Evolutionary conservation across 2,113 vertebrate species (phyloP), one percentile per base, ranked within the genome.

Genomic region (Trachemys scripta): DNA sequence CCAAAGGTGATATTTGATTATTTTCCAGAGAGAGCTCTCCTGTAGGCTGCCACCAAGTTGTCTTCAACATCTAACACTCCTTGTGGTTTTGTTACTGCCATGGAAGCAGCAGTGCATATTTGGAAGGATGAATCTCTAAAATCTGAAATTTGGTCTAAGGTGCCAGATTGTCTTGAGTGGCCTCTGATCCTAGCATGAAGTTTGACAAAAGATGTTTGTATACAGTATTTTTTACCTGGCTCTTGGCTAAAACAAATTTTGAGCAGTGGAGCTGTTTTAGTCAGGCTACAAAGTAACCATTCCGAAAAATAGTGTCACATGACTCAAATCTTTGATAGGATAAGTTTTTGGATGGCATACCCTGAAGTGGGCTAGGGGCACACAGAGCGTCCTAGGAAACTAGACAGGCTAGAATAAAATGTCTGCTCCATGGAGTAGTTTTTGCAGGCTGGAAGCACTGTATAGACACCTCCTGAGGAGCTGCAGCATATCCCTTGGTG

Each of bases 31-130:
- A 69, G 80, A 20, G 65, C 79, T 93, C 89, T 57, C 27, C 8
- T 20, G 38, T 0, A 0, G 81, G 38, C 42, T 80, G 25, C 42
- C 47, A n/a, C 5, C 10, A 22, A 57, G 56, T 27, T 57, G 24
- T 56, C 54, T 53, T 53, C 53, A 11, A 27, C 2, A 35, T 25
- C 24, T 53, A 78, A 22, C 20, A 83, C 25, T 1, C 5, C 0
- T 0, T 0, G 0, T 9, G 29, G 5, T 7, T 85, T 24, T 88
- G 56, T 49, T 50, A n/a, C 1, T 83, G 11, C 1, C 47, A 7
- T 31, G 4, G 24, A 72, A 80, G 59, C 4, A 93, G 31, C 69
- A 84, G 16, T 9, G n/a, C 4, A 56, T 42, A 42, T 12, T 56
- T 24, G 8, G 20, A 56, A 12, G n/a, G 13, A 22, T 2, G 19